Conservation (phyloP, 2,113 vertebrate species). For the Corapipo altera region DNA sequence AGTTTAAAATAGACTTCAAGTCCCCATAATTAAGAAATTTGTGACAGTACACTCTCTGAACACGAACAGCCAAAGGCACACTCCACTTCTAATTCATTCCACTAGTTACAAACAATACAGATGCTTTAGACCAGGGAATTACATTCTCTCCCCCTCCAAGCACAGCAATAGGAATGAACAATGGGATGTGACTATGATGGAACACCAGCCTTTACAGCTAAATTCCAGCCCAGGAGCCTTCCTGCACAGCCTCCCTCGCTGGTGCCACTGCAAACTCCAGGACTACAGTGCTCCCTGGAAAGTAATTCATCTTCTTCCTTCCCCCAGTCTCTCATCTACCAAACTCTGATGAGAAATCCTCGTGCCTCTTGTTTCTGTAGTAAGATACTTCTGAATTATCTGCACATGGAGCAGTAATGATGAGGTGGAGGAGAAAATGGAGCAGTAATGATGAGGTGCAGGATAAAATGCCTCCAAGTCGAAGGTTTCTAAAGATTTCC, state of each 20-base stretch:
- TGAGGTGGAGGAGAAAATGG: background rate
- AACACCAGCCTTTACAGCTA: background rate
- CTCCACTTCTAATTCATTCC: slow-evolving; percentile 25
- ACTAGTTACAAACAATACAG: background rate
- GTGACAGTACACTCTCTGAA: background rate
- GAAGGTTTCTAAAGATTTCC: background rate
- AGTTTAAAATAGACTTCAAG: background rate
- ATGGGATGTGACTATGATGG: slow-evolving; percentile 27
- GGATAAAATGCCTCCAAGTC: background rate
- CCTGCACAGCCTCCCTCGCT: background rate
- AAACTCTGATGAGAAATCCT: background rate
- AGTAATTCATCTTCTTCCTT: slow-evolving; percentile 8
- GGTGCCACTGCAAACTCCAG: background rate
- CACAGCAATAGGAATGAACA: background rate
- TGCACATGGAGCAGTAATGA: background rate
- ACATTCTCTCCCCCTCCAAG: background rate
- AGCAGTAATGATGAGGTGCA: background rate
- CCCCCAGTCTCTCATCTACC: background rate
- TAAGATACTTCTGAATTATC: background rate
- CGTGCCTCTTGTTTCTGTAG: background rate
- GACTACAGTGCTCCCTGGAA: background rate
- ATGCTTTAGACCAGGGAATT: background rate
- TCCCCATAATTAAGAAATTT: background rate
- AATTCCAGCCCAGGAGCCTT: background rate
- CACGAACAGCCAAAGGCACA: background rate